Conservation (phyloP, 2,797 vertebrate species). For the Falco concolor region DNA sequence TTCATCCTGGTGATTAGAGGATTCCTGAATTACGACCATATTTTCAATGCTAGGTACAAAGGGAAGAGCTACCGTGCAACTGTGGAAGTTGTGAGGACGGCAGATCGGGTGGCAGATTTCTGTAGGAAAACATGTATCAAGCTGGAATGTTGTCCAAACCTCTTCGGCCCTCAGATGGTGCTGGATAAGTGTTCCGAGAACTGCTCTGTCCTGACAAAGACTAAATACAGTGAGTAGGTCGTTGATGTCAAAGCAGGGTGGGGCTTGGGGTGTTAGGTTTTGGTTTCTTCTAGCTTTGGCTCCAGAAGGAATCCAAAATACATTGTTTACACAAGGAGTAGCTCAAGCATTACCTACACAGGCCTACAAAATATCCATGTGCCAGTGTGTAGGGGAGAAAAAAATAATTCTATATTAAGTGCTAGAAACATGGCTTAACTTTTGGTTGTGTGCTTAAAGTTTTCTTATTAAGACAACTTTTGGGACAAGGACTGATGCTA, state of each 20-base stretch:
- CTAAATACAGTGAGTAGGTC: constrained; percentile 91
- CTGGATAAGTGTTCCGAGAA: constrained; percentile 95
- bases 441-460: neutral
- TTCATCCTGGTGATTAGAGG: neutral
- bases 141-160: constrained; percentile 95
- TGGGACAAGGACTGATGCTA: neutral
- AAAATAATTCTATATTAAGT: neutral
- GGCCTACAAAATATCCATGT: neutral
- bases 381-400: neutral
- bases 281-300: neutral
- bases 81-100: constrained; percentile 94
- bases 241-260: neutral
- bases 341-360: neutral
- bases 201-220: constrained; percentile 98
- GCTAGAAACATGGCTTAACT: neutral
- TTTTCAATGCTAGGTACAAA: constrained; percentile 85
- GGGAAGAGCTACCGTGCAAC: constrained; percentile 97
- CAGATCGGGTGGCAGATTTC: constrained; percentile 93
- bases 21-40: neutral
- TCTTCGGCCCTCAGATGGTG: constrained; percentile 95
- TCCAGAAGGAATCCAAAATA: neutral
- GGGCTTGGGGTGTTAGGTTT: neutral
- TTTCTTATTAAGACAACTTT: neutral
- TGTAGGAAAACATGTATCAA: constrained; percentile 96
- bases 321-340: neutral